phyloP scores from a whole-genome alignment of 23 tunicate genomes.

The Clavelina lepadiformis region DNA sequence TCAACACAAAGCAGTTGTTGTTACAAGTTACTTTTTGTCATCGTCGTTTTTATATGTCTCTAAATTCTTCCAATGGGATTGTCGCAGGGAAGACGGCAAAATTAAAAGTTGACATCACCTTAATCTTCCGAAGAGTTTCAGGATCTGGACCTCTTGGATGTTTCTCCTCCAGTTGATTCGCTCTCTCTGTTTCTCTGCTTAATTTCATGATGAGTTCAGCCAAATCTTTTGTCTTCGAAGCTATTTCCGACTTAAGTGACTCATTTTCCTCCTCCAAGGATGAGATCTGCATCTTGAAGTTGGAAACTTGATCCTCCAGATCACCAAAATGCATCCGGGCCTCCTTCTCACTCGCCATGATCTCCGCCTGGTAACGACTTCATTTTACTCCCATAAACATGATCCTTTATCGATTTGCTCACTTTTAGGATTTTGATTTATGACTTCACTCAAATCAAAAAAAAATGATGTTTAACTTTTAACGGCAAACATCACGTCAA shows the following conservation, averaged over 20 bases:
- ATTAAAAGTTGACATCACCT: too few relatives aligned
- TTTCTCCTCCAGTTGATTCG: constrained; percentile 24
- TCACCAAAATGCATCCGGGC: constrained; percentile 12
- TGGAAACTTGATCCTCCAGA: constrained; percentile 21
- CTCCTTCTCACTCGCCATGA: constrained; percentile 56
- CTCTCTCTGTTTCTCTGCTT: constrained; percentile 9
- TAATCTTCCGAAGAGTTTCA: constrained; percentile 47
- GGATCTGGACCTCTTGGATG: constrained; percentile 46
- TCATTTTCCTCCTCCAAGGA: constrained; percentile 30
- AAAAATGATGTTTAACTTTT: too few relatives aligned
- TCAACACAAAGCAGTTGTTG: background rate
- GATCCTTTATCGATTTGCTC: too few relatives aligned
- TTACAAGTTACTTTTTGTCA: too few relatives aligned
- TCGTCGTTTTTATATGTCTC: too few relatives aligned
- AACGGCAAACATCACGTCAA: too few relatives aligned
- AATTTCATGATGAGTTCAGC: constrained; percentile 14
- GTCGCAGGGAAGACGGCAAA: background rate
- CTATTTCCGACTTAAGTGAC: constrained; percentile 23
- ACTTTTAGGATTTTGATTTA: too few relatives aligned
- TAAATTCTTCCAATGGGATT: background rate
- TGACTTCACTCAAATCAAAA: too few relatives aligned
- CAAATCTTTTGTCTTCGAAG: constrained; percentile 16
- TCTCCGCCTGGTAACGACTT: constrained; percentile 38
- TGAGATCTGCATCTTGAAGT: constrained; percentile 27
- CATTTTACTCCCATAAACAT: too few relatives aligned